Percentiles rank a stretch among this genome's conserved stretches.
phyloP scores from a whole-genome alignment of 2,797 vertebrate species.

The Semaprochilodus insignis region DNA sequence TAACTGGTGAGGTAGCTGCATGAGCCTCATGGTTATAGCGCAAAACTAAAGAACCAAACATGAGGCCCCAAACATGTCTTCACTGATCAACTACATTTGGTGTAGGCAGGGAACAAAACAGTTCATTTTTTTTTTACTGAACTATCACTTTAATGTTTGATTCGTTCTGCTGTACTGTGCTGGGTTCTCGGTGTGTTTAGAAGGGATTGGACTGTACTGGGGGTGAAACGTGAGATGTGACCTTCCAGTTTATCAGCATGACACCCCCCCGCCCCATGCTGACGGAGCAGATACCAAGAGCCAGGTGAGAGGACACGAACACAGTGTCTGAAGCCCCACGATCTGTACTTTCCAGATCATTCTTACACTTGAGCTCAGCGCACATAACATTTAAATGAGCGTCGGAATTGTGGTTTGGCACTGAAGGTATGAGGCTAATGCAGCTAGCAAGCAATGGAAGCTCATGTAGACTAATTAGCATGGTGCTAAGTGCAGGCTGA shows the following conservation, averaged over 20 bases:
- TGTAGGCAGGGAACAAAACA: neutral
- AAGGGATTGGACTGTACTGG: neutral
- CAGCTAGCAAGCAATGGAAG: too few relatives aligned
- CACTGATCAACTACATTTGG: neutral
- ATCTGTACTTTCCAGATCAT: neutral
- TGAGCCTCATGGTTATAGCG: too few relatives aligned
- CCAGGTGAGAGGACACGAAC: neutral
- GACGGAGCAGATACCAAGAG: slow-evolving; percentile 19
- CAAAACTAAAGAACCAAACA: too few relatives aligned
- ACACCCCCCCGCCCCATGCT: neutral
- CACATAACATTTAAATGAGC: too few relatives aligned
- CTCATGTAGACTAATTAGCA: too few relatives aligned
- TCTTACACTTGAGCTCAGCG: neutral
- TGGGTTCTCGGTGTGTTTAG: neutral
- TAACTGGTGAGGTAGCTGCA: too few relatives aligned
- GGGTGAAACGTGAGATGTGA: slow-evolving; percentile 35
- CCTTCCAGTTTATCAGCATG: slow-evolving; percentile 16
- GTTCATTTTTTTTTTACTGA: neutral
- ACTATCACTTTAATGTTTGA: neutral
- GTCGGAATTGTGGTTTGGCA: too few relatives aligned
- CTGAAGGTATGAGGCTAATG: too few relatives aligned
- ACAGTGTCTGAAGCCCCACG: neutral
- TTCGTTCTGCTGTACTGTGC: neutral
- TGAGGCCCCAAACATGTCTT: too few relatives aligned
- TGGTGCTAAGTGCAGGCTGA: too few relatives aligned